phyloP scores from a whole-genome alignment of 2,113 vertebrate species.

The Gymnocephalus cernua region DNA sequence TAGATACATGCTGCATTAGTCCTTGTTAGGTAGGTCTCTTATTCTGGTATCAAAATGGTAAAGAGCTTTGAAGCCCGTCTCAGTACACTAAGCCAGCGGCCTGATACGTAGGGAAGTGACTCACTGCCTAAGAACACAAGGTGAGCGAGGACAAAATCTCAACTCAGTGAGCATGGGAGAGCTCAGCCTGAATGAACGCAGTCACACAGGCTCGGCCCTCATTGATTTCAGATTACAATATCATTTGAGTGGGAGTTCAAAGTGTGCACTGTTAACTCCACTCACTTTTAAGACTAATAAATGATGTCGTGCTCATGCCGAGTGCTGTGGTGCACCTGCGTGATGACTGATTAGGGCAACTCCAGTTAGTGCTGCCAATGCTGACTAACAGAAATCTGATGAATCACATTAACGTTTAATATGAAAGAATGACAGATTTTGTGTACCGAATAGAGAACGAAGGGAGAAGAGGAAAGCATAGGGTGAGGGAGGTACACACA shows the following conservation, averaged over 20 bases:
- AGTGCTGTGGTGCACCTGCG: conserved; percentile 41
- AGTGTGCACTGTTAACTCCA: conserved; percentile 44
- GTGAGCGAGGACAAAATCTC: conserved; percentile 19
- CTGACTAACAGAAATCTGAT: conserved; percentile 58
- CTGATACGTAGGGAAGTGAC: conserved; percentile 10
- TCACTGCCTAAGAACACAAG: conserved; percentile 35
- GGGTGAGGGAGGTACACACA: conserved; percentile 52
- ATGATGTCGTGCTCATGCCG: conserved; percentile 20
- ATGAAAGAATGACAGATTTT: conserved; percentile 32
- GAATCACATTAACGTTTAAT: conserved; percentile 49
- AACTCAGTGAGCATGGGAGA: conserved; percentile 40
- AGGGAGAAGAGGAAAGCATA: conserved; percentile 37
- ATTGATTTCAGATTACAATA: conserved; percentile 72
- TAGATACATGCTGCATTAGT: no score
- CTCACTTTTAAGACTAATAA: conserved; percentile 58
- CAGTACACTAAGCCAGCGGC: conserved; percentile 6
- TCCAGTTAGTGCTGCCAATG: conserved; percentile 31
- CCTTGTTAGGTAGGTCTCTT: not conserved
- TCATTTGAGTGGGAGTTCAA: conserved; percentile 61
- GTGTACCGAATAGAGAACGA: conserved; percentile 9
- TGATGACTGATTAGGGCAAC: conserved; percentile 42
- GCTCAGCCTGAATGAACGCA: conserved; percentile 42
- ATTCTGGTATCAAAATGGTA: conserved; percentile 47
- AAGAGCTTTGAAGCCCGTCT: conserved; percentile 32
- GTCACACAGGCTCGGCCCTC: conserved; percentile 30